Evolutionary conservation across 2,113 vertebrate species (phyloP).

Genomic region (Ciconia maguari): DNA sequence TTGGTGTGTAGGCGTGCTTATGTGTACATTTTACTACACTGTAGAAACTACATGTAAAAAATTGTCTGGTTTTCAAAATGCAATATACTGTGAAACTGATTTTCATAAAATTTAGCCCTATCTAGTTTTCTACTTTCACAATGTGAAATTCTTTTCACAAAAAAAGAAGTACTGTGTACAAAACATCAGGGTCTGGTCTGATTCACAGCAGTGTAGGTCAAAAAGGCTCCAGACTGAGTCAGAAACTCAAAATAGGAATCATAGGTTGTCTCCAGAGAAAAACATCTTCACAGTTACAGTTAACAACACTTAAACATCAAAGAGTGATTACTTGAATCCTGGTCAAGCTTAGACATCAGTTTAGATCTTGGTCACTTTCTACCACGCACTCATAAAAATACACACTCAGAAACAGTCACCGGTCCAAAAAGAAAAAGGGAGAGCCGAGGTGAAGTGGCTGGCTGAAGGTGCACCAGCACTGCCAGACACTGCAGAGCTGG

Average conservation of each 20-base stretch:
- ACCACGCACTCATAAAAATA: neutral
- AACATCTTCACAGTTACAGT: neutral
- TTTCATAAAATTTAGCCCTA: neutral
- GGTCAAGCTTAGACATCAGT: neutral
- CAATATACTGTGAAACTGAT: neutral
- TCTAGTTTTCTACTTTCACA: neutral
- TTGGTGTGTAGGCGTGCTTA: accelerated
- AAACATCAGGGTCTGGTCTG: neutral
- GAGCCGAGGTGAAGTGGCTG: neutral
- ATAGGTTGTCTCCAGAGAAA: neutral
- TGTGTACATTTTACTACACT: neutral
- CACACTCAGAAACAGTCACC: neutral
- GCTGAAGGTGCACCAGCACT: neutral
- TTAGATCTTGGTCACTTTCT: neutral
- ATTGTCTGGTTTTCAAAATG: neutral
- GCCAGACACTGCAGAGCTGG: neutral
- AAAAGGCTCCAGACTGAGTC: neutral
- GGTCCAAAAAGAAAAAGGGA: neutral
- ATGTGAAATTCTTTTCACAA: neutral
- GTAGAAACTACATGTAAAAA: neutral
- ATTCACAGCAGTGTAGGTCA: neutral
- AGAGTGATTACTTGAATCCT: neutral
- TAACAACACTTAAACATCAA: neutral
- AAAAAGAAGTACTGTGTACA: neutral
- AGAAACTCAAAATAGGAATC: neutral